A percentile compares a stretch with the other conserved stretches of the same genome.
phyloP scores from a whole-genome alignment of 1,140 invertebrate species.

The Heliconius hermathena region DNA sequence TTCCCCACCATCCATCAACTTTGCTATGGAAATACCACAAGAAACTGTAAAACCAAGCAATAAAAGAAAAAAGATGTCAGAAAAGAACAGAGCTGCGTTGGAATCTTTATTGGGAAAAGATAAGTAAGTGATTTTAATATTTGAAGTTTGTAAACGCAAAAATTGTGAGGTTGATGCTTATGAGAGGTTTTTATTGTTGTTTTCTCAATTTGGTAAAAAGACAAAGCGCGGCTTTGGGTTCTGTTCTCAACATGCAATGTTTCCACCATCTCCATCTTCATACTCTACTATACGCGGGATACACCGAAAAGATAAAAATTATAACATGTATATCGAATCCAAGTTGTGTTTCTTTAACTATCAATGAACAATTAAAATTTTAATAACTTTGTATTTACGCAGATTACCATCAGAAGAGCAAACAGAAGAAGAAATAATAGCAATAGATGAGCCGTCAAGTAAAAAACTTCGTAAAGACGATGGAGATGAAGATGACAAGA shows the following conservation, averaged over 20 bases:
- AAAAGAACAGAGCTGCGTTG: constrained; percentile 61
- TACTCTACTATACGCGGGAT: no score
- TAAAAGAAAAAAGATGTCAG: constrained; percentile 55
- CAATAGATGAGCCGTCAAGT: constrained; percentile 60
- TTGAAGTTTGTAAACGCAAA: not conserved
- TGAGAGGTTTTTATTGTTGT: not conserved
- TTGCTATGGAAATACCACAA: constrained; percentile 43
- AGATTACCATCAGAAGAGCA: constrained; percentile 48
- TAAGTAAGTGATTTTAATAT: constrained; percentile 47
- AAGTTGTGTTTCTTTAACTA: no score
- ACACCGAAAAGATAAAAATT: no score
- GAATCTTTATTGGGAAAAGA: constrained; percentile 57
- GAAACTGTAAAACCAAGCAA: constrained; percentile 41
- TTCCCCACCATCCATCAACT: constrained; percentile 65
- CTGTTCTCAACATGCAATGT: no score
- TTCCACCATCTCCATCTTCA: no score
- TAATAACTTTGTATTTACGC: constrained; percentile 6
- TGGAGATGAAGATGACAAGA: constrained; percentile 46
- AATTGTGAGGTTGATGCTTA: no score
- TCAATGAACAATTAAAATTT: no score
- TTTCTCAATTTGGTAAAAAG: not conserved
- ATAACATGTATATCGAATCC: no score
- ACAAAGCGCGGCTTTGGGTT: no score
- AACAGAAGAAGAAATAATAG: constrained; percentile 49
- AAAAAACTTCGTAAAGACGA: constrained; percentile 58